A percentile compares a stretch with the other conserved stretches of the same genome.
Conservation (phyloP, 2,113 vertebrate species). For the Tiliqua scincoides region DNA sequence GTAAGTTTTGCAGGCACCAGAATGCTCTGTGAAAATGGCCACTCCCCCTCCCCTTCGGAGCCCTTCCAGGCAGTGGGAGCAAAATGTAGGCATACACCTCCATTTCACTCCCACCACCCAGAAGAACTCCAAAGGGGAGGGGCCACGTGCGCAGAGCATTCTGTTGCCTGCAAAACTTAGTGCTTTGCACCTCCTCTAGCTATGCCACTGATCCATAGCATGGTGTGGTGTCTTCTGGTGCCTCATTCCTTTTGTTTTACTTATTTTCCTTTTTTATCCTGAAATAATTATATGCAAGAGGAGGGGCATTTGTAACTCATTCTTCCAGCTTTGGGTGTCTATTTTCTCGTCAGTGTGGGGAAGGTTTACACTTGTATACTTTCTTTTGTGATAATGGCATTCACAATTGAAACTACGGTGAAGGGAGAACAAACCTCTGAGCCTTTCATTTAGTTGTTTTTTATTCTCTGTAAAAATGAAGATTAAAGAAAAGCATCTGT, state of each 20-base stretch:
- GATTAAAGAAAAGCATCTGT: background rate
- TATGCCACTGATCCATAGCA: too few relatives aligned
- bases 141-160: too few relatives aligned
- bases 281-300: constrained; percentile 24
- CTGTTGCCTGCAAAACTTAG: too few relatives aligned
- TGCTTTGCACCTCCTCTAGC: too few relatives aligned
- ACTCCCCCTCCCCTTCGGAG: too few relatives aligned
- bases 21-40: too few relatives aligned
- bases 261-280: background rate
- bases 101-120: too few relatives aligned
- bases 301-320: background rate
- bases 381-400: background rate
- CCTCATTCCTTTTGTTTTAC: background rate
- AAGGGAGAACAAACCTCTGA: background rate
- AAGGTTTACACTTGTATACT: background rate
- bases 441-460: background rate
- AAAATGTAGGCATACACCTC: too few relatives aligned
- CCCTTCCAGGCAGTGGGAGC: too few relatives aligned
- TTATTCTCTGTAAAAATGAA: background rate
- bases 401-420: constrained; percentile 18
- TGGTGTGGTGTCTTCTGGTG: constrained; percentile 2
- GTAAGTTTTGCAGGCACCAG: too few relatives aligned
- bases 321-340: background rate
- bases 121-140: too few relatives aligned
- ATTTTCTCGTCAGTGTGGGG: background rate